Percentiles rank a stretch among this genome's conserved stretches.
These are phyloP conservation scores for Rhea americana DNA, from an alignment of 2,113 vertebrate species.

Conservation along the genomic window DNA sequence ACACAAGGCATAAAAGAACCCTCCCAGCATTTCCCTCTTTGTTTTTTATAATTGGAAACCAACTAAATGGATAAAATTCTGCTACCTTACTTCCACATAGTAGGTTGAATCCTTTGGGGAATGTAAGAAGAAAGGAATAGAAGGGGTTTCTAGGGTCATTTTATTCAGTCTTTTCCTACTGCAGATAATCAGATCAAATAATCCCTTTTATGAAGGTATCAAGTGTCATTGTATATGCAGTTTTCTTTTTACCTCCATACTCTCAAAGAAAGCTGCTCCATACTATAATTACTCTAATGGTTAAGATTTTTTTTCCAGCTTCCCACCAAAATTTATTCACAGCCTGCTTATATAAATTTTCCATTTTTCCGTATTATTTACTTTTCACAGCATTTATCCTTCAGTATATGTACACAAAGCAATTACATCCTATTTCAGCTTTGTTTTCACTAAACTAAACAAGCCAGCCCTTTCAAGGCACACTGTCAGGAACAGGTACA, in stretches of 20 bases:
- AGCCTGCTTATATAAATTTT: not conserved
- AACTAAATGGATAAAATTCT: not conserved
- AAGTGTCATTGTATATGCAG: not conserved
- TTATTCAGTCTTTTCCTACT: not conserved
- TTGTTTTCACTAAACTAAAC: not conserved
- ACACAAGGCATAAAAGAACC: not conserved
- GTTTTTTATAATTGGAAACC: not conserved
- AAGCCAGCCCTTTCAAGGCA: not conserved
- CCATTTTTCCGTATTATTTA: not conserved
- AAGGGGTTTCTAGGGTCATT: not conserved
- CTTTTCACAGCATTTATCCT: not conserved
- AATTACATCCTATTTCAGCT: not conserved
- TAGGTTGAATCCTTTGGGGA: not conserved
- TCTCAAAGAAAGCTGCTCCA: not conserved
- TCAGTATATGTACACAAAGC: not conserved
- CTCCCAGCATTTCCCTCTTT: not conserved
- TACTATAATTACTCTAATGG: not conserved
- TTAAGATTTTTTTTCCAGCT: not conserved
- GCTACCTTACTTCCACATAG: not conserved
- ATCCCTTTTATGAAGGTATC: not conserved
- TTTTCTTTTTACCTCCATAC: not conserved
- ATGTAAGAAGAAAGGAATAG: not conserved
- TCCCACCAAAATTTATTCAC: not conserved
- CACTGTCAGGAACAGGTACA: not conserved
- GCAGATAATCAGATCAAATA: not conserved